Base-by-base conservation (phyloP, 1,140 invertebrate species). In the Calycopis cecrops region DNA sequence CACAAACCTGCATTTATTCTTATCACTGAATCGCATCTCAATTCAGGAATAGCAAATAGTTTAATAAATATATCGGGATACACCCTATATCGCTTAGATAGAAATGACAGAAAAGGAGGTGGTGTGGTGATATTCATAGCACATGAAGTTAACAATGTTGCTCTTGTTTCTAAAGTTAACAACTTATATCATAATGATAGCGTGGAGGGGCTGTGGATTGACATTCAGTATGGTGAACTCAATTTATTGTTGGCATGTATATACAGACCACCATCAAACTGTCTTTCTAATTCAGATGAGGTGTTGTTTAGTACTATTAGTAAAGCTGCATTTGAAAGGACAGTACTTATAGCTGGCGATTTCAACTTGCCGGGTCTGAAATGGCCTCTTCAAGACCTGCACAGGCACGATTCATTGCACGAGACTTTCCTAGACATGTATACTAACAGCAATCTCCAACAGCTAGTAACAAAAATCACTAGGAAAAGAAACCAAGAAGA, bases 371-470 rank as follows among this genome's bases (percentile, higher is more conserved):
- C n/a, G 12, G 38, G 38, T 12, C n/a, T 7, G 0, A 40, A 40
- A 12, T 40, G 38, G 38, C 38, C 38, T 14, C 14, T 8, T 3
- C 38, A 7, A 14, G 6, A 6, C 12, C 12, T 40, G n/a, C 10
- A 40, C 14, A 40, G 38, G 12, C 12, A 8, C 12, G 38, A 40
- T 14, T 8, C 38, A n/a, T 14, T 40, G 38, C 38, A 40, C 12
- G 14, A 40, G 12, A 11, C 38, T 10, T 40, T 40, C 12, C 1
- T 12, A 40, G 38, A 40, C 9, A 40, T 40, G n/a, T 40, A 40
- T 40, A 40, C 38, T 40, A 40, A 40, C 38, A 40, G 38, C n/a
- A 40, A n/a, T 14, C 38, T 40, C 21, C 21, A 28, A 28, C 21
- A 28, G 6, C 21, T 28, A 28, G 21, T 28, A 28, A 28, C 21